phyloP scores from a whole-genome alignment of 2,797 vertebrate genomes.

The Acrossocheilus fasciatus region DNA sequence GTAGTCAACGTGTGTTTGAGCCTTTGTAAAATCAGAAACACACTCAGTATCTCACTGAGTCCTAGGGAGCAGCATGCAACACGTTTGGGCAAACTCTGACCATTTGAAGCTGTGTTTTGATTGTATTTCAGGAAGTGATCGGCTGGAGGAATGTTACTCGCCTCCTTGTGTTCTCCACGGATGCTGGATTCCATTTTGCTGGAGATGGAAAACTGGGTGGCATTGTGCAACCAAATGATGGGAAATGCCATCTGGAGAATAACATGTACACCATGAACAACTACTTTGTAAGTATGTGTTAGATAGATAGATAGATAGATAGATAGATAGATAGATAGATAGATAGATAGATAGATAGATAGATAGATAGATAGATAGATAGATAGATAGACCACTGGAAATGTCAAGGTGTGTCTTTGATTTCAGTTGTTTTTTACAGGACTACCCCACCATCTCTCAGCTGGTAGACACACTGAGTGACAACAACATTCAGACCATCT shows the following conservation, averaged over 20 bases:
- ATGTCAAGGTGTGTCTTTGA: neutral
- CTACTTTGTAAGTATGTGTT: constrained; percentile 84
- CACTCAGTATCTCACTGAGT: neutral
- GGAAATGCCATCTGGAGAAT: constrained; percentile 92
- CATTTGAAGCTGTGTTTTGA: neutral
- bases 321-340: neutral
- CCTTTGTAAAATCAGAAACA: neutral
- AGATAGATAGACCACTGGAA: neutral
- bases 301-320: neutral
- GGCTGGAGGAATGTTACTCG: constrained; percentile 92
- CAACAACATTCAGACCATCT: constrained; percentile 98
- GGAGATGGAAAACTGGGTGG: constrained; percentile 96
- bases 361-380: neutral
- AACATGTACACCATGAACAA: constrained; percentile 95
- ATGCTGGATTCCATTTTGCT: constrained; percentile 96
- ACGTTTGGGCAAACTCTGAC: neutral
- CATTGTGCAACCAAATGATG: constrained; percentile 95
- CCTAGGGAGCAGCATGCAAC: neutral
- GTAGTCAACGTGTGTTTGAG: neutral
- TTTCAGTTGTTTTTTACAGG: constrained; percentile 73
- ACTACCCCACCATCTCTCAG: constrained; percentile 97
- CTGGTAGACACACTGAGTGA: constrained; percentile 96
- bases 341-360: neutral
- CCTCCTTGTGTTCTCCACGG: constrained; percentile 94
- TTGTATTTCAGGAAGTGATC: constrained; percentile 35